These are phyloP conservation scores for Agrotis segetum DNA, from an alignment of 2,888 invertebrate genomes.

Conservation along the genomic window DNA sequence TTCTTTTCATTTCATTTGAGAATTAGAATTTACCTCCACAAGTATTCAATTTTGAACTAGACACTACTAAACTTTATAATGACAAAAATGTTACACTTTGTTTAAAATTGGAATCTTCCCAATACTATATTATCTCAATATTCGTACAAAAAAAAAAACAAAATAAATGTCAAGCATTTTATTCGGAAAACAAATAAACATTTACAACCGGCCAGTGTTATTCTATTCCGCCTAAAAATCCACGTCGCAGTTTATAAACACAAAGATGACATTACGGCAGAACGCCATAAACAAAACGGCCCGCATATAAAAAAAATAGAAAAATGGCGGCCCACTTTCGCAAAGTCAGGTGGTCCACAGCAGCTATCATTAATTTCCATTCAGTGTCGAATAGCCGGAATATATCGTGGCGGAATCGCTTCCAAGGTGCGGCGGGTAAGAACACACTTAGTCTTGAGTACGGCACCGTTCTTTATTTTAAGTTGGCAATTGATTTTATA, in stretches of 20 bases:
- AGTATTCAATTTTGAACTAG: background rate
- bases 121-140: background rate
- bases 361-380: constrained; percentile 88
- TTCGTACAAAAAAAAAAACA: too few relatives aligned
- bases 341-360: constrained; percentile 85
- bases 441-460: constrained; percentile 64
- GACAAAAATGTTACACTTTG: background rate
- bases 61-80: background rate
- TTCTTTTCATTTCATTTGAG: too few relatives aligned
- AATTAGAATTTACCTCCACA: too few relatives aligned
- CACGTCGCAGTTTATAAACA: constrained; percentile 46
- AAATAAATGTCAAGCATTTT: too few relatives aligned
- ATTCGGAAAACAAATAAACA: constrained; percentile 9
- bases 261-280: constrained; percentile 67
- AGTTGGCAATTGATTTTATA: constrained; percentile 69
- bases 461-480: constrained; percentile 66
- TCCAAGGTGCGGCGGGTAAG: constrained; percentile 58
- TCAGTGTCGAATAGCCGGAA: constrained; percentile 80
- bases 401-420: constrained; percentile 69
- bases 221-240: constrained; percentile 12
- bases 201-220: constrained; percentile 14
- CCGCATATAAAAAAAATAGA: constrained; percentile 74
- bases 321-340: constrained; percentile 79
- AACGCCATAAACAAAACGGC: constrained; percentile 75
- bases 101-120: background rate